A percentile compares a stretch with the other conserved stretches of the same genome.
phyloP scores from a whole-genome alignment of 2,888 invertebrate genomes.

The Mesoligia furuncula region DNA sequence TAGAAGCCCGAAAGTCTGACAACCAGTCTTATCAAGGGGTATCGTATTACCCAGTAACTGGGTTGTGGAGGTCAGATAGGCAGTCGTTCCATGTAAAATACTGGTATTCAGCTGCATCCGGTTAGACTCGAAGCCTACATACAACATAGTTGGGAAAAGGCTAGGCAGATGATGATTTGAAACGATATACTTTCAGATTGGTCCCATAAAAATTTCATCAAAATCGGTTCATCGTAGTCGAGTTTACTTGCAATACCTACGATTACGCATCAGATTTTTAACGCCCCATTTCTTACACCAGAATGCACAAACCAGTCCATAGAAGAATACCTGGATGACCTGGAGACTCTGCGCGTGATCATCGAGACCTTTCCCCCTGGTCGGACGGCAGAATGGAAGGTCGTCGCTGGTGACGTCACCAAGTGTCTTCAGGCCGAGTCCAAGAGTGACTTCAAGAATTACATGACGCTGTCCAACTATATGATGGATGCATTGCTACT shows the following conservation, averaged over 20 bases:
- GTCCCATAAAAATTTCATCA: no score
- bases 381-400: conserved; percentile 89
- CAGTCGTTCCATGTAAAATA: no score
- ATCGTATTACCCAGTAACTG: no score
- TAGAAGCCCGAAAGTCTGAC: no score
- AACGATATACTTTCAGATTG: no score
- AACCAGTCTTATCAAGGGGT: no score
- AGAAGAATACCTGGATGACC: conserved; percentile 91
- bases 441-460: conserved; percentile 89
- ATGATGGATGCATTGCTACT: conserved; percentile 92
- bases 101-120: no score
- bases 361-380: conserved; percentile 91
- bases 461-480: conserved; percentile 89
- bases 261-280: neutral
- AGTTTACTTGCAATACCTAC: neutral
- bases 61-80: no score
- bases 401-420: conserved; percentile 92
- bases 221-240: no score
- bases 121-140: no score
- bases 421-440: conserved; percentile 86
- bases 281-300: conserved; percentile 68
- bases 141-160: no score
- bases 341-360: conserved; percentile 92
- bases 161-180: no score
- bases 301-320: conserved; percentile 89